Evolutionary conservation across 53 echinoderm and acorn worm species (phyloP).

Genomic region (Stichopus horrens): DNA sequence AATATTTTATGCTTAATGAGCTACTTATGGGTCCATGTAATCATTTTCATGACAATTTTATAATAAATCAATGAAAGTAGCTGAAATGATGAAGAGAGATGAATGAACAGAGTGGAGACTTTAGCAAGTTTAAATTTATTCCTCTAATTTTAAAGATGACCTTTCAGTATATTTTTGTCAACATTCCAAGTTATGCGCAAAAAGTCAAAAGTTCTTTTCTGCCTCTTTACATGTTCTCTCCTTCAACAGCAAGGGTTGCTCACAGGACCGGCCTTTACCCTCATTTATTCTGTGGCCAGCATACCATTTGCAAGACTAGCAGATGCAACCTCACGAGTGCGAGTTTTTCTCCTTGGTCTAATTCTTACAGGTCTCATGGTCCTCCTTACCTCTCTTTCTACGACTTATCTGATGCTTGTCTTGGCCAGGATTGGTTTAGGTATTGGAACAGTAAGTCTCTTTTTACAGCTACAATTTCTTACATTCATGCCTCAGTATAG

Average conservation of each 20-base stretch:
- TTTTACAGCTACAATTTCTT: no score
- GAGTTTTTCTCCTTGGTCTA: slow-evolving; percentile 50
- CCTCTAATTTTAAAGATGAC: no score
- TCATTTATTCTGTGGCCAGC: slow-evolving; percentile 59
- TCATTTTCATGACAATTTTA: no score
- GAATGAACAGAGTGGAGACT: no score
- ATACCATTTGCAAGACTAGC: slow-evolving; percentile 65
- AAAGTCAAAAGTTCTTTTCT: neutral
- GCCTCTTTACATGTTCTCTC: neutral
- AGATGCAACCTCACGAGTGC: slow-evolving; percentile 54
- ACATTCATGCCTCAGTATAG: no score
- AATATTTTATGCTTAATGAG: no score
- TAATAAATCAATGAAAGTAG: no score
- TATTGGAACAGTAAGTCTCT: slow-evolving; percentile 63
- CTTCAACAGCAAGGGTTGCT: slow-evolving; percentile 70
- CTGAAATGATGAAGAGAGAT: no score
- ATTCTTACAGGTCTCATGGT: slow-evolving; percentile 57
- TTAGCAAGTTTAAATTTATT: no score
- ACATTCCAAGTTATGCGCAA: neutral
- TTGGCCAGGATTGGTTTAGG: slow-evolving; percentile 61
- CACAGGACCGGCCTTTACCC: slow-evolving; percentile 59
- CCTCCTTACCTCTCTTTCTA: slow-evolving; percentile 53
- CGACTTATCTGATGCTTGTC: slow-evolving; percentile 54
- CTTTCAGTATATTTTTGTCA: no score
- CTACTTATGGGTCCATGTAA: no score